Evolutionary conservation across 2,113 vertebrate genomes (phyloP).

Genomic region (Rhinolophus sinicus): DNA sequence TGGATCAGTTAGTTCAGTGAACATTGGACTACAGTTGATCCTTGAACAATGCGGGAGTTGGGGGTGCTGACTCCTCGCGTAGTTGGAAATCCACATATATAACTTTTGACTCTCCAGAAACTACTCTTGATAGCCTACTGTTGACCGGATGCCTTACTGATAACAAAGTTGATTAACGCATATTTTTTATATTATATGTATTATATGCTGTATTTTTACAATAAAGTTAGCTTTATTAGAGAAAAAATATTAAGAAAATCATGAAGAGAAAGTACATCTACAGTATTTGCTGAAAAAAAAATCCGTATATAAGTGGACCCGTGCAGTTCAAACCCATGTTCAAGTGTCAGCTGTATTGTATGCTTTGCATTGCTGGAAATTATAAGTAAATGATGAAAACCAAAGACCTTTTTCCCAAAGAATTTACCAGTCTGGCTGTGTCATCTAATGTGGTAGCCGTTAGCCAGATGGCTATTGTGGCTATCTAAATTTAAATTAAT

Average conservation of each 20-base stretch:
- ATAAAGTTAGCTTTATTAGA: neutral
- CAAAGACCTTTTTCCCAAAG: neutral
- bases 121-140: neutral
- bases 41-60: neutral
- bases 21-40: neutral
- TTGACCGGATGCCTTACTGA: neutral
- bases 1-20: neutral
- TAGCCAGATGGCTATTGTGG: neutral
- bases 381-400: conserved; percentile 17
- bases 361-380: neutral
- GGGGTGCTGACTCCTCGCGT: no score
- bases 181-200: neutral
- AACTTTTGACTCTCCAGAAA: neutral
- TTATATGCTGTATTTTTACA: neutral
- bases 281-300: neutral
- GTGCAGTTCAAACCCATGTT: neutral
- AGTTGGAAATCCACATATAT: neutral
- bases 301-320: no score
- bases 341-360: neutral
- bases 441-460: neutral
- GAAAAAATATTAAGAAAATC: neutral
- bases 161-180: neutral
- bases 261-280: neutral
- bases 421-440: neutral
- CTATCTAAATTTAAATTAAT: conserved; percentile 15